These are phyloP conservation scores for Tupiocoris notatus DNA, from an alignment of 2,888 invertebrate genomes.

Conservation along the genomic window DNA sequence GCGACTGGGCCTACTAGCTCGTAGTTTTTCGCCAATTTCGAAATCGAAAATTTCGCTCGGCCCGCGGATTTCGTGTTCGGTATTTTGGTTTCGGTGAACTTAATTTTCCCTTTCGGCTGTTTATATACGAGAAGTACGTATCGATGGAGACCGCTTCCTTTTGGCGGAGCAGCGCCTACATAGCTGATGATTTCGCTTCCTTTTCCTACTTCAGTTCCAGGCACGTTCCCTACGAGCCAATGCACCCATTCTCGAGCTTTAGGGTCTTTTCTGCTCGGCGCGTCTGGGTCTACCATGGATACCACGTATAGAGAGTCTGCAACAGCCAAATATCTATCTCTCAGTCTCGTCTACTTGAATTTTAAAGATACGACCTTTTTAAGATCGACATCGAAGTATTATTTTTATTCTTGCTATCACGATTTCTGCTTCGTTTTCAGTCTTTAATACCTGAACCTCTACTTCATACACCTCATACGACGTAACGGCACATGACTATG, in stretches of 20 bases:
- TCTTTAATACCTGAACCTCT: no score
- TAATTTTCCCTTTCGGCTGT: constrained; percentile 62
- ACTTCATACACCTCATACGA: no score
- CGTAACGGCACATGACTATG: no score
- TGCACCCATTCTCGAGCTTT: constrained; percentile 84
- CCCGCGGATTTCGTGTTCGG: constrained; percentile 56
- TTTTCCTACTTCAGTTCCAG: constrained; percentile 64
- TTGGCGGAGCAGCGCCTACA: constrained; percentile 80
- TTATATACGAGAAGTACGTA: constrained; percentile 76
- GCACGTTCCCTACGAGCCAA: constrained; percentile 86
- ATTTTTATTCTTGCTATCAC: no score
- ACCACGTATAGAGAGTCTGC: neutral
- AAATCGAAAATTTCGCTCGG: constrained; percentile 65
- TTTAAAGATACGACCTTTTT: constrained; percentile 72
- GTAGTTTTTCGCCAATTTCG: constrained; percentile 73
- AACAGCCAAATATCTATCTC: no score
- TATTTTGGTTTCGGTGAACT: constrained; percentile 60
- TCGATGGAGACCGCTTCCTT: constrained; percentile 72
- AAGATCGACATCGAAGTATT: no score
- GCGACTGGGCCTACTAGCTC: constrained; percentile 76
- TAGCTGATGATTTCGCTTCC: constrained; percentile 77
- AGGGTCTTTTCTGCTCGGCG: constrained; percentile 76
- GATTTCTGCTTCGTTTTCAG: no score
- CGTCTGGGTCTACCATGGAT: constrained; percentile 73
- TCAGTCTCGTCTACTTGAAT: constrained; percentile 75